Evolutionary conservation across 1,140 invertebrate genomes (phyloP).

Genomic region (Portunus trituberculatus): DNA sequence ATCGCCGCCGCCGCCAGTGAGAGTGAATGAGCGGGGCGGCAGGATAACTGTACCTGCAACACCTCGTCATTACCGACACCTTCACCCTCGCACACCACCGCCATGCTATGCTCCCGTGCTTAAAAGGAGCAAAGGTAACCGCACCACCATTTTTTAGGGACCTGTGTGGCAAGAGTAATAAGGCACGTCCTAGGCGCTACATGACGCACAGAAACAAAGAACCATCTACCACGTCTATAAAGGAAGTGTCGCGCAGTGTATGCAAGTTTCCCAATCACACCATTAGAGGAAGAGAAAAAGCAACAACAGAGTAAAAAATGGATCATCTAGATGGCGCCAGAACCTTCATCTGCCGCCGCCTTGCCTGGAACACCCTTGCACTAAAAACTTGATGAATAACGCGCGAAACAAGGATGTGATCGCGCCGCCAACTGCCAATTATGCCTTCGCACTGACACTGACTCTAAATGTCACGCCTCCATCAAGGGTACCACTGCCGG

Average conservation of each 20-base stretch:
- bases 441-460: not conserved
- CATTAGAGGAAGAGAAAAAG: not conserved
- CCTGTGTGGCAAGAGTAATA: not conserved
- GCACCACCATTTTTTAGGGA: not conserved
- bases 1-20: not conserved
- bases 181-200: not conserved
- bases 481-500: not conserved
- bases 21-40: not conserved
- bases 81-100: not conserved
- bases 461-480: not conserved
- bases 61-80: not conserved
- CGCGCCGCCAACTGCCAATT: not conserved
- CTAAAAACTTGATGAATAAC: not conserved
- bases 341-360: not conserved
- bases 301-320: not conserved
- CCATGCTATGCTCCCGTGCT: not conserved
- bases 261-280: not conserved
- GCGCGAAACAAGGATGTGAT: constrained; percentile 20
- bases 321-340: not conserved
- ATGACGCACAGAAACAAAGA: not conserved
- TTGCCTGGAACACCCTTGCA: not conserved
- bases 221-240: not conserved
- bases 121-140: not conserved
- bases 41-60: not conserved
- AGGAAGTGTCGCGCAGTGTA: not conserved